These are phyloP conservation scores for Cygnus atratus DNA, from an alignment of 2,113 vertebrate genomes.

Conservation along the genomic window DNA sequence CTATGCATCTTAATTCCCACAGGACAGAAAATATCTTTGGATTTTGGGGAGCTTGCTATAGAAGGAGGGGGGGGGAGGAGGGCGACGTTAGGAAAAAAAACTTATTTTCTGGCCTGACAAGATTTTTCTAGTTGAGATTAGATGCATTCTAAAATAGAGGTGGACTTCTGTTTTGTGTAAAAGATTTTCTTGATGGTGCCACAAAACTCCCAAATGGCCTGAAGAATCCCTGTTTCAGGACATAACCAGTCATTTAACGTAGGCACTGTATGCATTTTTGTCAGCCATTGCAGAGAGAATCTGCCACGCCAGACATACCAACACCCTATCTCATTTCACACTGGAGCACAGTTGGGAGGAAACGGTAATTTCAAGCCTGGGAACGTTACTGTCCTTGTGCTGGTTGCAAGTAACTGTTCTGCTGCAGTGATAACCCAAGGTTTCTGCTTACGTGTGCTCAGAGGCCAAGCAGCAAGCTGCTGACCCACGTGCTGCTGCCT, in stretches of 20 bases:
- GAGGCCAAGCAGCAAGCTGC: accelerated
- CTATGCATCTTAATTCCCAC: neutral
- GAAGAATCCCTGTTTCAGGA: neutral
- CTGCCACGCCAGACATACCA: neutral
- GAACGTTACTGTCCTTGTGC: neutral
- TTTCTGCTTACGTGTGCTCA: neutral
- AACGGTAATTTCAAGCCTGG: neutral
- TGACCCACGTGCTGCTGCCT: accelerated
- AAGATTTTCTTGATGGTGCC: neutral
- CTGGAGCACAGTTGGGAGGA: neutral
- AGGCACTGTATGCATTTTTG: neutral
- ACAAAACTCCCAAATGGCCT: neutral
- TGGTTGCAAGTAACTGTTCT: neutral
- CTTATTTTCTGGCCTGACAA: neutral
- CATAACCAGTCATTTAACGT: neutral
- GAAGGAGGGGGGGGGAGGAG: neutral
- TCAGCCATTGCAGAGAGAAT: neutral
- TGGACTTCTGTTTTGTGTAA: neutral
- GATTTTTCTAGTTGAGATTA: neutral
- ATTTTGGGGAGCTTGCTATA: neutral
- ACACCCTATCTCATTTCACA: neutral
- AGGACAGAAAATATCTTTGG: neutral
- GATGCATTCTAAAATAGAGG: neutral
- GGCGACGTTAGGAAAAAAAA: neutral
- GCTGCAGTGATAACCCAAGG: neutral